phyloP scores from a whole-genome alignment of 23 tunicate genomes.

The Pegea sp. region DNA sequence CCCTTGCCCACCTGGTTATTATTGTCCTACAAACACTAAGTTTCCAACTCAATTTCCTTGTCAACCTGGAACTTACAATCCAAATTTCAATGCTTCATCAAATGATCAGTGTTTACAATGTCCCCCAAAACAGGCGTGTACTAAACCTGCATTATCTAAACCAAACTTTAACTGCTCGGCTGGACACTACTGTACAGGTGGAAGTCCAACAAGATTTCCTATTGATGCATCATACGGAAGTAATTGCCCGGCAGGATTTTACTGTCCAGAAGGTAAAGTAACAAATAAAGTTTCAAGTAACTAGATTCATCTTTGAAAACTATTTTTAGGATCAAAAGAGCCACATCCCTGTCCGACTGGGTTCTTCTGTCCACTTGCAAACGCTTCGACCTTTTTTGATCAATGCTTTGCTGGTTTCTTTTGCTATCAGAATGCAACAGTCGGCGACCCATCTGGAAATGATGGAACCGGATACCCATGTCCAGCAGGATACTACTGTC shows the following conservation, averaged over 20 bases:
- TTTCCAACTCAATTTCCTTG: constrained; percentile 18
- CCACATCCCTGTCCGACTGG: constrained; percentile 75
- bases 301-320: not conserved
- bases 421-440: constrained; percentile 42
- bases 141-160: constrained; percentile 6
- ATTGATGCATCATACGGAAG: constrained; percentile 44
- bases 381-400: constrained; percentile 12
- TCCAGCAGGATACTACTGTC: constrained; percentile 55
- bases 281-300: not conserved
- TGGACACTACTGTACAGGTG: constrained; percentile 46
- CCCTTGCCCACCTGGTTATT: constrained; percentile 81
- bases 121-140: constrained; percentile 49
- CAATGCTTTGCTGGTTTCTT: constrained; percentile 54
- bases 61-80: constrained; percentile 62
- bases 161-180: constrained; percentile 55
- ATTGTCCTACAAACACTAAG: constrained; percentile 36
- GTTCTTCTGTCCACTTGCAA: constrained; percentile 34
- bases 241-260: constrained; percentile 70
- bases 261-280: constrained; percentile 54
- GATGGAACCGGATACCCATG: constrained; percentile 65
- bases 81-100: constrained; percentile 5
- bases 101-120: constrained; percentile 25
- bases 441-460: constrained; percentile 20
- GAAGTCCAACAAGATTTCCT: constrained; percentile 29
- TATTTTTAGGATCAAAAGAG: constrained; percentile 29